Percentiles rank a stretch among this genome's conserved stretches.
Evolutionary conservation across 2,797 vertebrate genomes (phyloP).

Genomic region (Esox lucius): DNA sequence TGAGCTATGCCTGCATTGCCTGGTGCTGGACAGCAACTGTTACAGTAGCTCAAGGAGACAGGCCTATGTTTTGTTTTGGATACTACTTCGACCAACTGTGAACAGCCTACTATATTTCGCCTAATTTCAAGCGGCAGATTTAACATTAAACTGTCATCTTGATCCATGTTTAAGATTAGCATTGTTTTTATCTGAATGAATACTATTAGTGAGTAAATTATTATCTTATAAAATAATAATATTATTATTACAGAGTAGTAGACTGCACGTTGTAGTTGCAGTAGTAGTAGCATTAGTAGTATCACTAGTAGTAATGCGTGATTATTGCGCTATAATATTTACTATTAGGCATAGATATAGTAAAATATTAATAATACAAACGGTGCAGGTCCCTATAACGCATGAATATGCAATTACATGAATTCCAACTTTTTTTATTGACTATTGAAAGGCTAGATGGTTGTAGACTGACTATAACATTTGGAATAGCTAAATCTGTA

Average conservation of each 20-base stretch:
- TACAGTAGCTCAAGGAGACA: conserved; percentile 5
- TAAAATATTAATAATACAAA: conserved; percentile 2
- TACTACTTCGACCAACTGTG: conserved; percentile 6
- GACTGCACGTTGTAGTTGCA: neutral
- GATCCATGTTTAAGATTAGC: neutral
- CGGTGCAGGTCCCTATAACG: neutral
- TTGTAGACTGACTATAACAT: neutral
- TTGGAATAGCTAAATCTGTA: neutral
- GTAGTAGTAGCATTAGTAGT: neutral
- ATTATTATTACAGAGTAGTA: neutral
- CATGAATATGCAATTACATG: conserved; percentile 42
- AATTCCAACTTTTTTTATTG: conserved; percentile 43
- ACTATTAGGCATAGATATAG: neutral
- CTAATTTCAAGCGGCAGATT: conserved; percentile 24
- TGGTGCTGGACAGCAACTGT: conserved; percentile 41
- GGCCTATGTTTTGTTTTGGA: neutral
- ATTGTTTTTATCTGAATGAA: neutral
- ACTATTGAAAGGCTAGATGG: conserved; percentile 22
- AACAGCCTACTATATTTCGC: conserved; percentile 14
- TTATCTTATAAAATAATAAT: neutral
- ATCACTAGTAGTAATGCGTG: neutral
- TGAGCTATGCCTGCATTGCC: conserved; percentile 45
- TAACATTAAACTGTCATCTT: neutral
- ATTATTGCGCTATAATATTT: neutral
- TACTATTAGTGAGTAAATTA: neutral